A percentile compares a stretch with the other conserved stretches of the same genome.
phyloP scores from a whole-genome alignment of 2,113 vertebrate species.

The Fulica atra region DNA sequence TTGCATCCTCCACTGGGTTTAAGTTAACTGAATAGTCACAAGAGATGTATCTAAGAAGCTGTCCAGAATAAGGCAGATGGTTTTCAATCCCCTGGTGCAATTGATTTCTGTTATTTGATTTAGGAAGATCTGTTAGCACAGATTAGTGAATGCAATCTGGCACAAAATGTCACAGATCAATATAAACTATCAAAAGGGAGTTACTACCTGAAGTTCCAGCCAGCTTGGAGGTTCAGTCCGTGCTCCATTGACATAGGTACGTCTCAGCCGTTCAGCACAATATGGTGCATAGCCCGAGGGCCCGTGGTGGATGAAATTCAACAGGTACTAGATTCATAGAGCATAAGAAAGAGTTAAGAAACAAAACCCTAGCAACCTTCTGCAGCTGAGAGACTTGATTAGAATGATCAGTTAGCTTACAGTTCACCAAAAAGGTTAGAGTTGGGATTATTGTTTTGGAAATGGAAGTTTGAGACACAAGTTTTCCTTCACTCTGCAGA shows the following conservation, averaged over 20 bases:
- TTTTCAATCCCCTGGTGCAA: not conserved
- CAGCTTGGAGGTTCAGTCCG: conserved; percentile 90
- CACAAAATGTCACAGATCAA: not conserved
- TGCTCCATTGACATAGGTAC: conserved; percentile 85
- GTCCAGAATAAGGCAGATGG: not conserved
- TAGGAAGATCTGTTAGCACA: not conserved
- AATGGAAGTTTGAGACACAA: not conserved
- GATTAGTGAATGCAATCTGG: not conserved
- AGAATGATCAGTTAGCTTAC: not conserved
- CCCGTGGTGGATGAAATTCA: conserved; percentile 88
- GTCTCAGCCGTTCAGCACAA: conserved; percentile 86
- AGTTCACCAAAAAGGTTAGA: not conserved
- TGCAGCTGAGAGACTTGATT: not conserved
- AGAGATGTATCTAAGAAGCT: not conserved
- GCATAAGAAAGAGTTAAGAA: not conserved
- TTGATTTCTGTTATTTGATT: not conserved
- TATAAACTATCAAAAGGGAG: not conserved
- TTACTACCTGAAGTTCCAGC: conserved; percentile 91
- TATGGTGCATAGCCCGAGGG: conserved; percentile 83
- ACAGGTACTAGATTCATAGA: conserved; percentile 81
- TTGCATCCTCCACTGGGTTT: not conserved
- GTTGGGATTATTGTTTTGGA: not conserved
- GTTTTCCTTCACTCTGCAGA: not conserved
- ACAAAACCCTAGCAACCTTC: not conserved
- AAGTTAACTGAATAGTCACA: not conserved